These are phyloP conservation scores for Oceanites oceanicus DNA, from an alignment of 2,113 vertebrate genomes.

Conservation along the genomic window DNA sequence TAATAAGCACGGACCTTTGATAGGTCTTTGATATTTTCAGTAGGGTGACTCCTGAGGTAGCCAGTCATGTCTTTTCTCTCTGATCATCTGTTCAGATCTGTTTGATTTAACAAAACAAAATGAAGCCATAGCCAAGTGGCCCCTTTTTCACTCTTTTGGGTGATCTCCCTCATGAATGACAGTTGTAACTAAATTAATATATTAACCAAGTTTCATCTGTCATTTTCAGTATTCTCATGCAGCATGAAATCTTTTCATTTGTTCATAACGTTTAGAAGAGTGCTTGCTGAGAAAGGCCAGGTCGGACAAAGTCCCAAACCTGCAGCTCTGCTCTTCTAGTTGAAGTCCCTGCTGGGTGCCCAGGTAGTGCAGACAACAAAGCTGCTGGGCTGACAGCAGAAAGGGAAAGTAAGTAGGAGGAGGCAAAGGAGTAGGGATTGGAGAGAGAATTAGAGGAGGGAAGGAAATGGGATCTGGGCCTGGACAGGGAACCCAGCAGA, in stretches of 20 bases:
- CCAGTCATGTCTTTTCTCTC: not conserved
- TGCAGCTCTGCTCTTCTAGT: not conserved
- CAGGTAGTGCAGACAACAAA: accelerated
- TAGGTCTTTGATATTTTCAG: not conserved
- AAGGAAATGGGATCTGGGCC: not conserved
- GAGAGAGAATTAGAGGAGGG: not conserved
- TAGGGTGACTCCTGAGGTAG: not conserved
- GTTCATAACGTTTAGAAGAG: not conserved
- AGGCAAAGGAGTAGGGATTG: not conserved
- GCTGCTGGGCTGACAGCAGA: not conserved
- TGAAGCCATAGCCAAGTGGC: not conserved
- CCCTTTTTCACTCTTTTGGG: not conserved
- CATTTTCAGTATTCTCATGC: not conserved
- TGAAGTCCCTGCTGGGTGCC: not conserved
- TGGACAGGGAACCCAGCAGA: not conserved
- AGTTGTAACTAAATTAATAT: not conserved
- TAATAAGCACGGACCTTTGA: not conserved
- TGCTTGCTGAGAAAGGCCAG: not conserved
- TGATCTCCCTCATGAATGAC: not conserved
- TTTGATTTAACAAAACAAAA: not conserved
- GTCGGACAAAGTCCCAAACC: not conserved
- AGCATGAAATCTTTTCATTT: not conserved
- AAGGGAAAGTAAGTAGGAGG: not conserved
- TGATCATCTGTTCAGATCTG: not conserved
- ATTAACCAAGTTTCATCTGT: not conserved